Evolutionary conservation across 1,140 invertebrate species (phyloP), one percentile per base, ranked within the genome.

Genomic region (Conus betulinus): DNA sequence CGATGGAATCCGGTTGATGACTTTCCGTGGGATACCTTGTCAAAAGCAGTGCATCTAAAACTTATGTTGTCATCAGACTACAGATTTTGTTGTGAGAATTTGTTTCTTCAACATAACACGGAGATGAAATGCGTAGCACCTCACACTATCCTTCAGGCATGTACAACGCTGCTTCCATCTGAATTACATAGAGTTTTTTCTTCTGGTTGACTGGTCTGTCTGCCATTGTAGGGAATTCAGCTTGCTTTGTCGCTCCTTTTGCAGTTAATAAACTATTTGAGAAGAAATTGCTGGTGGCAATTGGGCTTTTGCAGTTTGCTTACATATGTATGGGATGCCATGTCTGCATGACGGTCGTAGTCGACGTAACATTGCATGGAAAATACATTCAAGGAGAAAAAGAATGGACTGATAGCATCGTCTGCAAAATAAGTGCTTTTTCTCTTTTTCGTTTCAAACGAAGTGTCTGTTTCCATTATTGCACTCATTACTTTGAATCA

Each of bases 351-450:
- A 81, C 85, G 20, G 84, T 83, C 10, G 39, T 74, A 55, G 88
- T 84, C 27, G 88, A 89, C 55, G 76, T 71, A 20, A 86, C 57
- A 55, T 85, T 79, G 57, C 60, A 84, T 8, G 96, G 94, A 11
- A 53, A 63, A 23, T 89, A 89, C 55, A 55, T 86, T 71, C 51
- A 52, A 7, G n/a, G 55, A 17, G 88, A 85, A 20, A n/a, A 15
- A 11, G 67, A 89, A 25, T 89, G 88, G 88, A 85, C 57, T 27
- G 79, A 15, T 23, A 85, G 84, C 60, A 52, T 39, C 0, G 20
- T 71, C 15, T 89, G 88, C 51, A 76, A 85, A 51, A 71, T 84
- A 3, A 84, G 83, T 20, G 88, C 83, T 6, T 89, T n/a, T 89
- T 81, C 55, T 89, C 13, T 89, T 60, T 25, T 52, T 85, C 25